Conservation (phyloP, 2,113 vertebrate genomes). For the Pluvianellus socialis region DNA sequence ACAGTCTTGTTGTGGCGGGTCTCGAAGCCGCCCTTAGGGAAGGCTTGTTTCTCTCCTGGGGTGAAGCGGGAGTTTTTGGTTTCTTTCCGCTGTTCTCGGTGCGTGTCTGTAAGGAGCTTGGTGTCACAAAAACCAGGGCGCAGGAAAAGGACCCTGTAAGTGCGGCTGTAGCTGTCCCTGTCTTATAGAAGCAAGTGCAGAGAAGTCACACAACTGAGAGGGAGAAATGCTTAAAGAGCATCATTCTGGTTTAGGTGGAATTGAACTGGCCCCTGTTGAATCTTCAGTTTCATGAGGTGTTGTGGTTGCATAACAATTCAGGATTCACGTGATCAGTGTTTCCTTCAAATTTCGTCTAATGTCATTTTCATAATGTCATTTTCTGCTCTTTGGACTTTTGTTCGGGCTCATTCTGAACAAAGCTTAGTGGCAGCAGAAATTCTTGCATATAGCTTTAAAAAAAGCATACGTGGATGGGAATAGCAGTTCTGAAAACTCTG, state of each 20-base stretch:
- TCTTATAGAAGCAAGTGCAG: neutral
- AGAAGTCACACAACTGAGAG: neutral
- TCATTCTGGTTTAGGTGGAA: fast-evolving
- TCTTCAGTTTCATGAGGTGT: neutral
- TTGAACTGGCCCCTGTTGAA: neutral
- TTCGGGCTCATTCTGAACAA: neutral
- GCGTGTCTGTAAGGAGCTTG: fast-evolving
- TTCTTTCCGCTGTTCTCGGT: neutral
- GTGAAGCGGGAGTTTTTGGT: neutral
- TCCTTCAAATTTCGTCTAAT: neutral
- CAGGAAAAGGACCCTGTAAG: neutral
- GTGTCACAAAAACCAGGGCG: fast-evolving
- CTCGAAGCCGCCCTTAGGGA: fast-evolving
- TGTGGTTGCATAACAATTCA: neutral
- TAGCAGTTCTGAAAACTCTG: neutral
- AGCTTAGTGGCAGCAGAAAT: neutral
- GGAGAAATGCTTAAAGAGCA: neutral
- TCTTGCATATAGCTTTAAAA: neutral
- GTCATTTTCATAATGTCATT: neutral
- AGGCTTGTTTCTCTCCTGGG: fast-evolving
- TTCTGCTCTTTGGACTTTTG: neutral
- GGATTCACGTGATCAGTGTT: neutral
- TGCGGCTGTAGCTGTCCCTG: neutral
- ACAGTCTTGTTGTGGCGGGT: neutral
- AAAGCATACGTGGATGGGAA: neutral